A percentile compares a stretch with the other conserved stretches of the same genome.
phyloP scores from a whole-genome alignment of 2,888 invertebrate genomes.

The Biston stratarius region DNA sequence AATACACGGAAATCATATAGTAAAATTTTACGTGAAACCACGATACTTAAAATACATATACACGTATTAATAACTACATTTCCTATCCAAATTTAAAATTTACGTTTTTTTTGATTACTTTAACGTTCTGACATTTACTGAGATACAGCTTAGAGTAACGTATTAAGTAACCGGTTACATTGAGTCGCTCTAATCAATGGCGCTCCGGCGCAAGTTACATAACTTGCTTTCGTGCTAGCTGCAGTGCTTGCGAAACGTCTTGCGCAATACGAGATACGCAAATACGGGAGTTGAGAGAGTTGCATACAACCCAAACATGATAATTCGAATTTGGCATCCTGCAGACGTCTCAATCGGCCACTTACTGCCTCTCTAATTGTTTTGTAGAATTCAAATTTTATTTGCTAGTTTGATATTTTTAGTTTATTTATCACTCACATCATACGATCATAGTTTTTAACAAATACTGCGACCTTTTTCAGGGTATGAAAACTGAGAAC shows the following conservation, averaged over 20 bases:
- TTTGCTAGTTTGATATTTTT: too few relatives aligned
- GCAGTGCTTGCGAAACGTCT: constrained; percentile 78
- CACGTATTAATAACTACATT: not conserved
- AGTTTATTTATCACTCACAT: too few relatives aligned
- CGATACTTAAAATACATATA: too few relatives aligned
- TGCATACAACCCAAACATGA: constrained; percentile 49
- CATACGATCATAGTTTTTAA: too few relatives aligned
- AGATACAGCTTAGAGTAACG: constrained; percentile 52
- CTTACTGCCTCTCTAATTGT: not conserved
- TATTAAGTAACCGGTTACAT: constrained; percentile 77
- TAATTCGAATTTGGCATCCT: constrained; percentile 40
- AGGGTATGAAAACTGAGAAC: too few relatives aligned
- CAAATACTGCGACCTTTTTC: too few relatives aligned
- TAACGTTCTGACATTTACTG: constrained; percentile 35
- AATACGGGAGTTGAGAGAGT: constrained; percentile 63
- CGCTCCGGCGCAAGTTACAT: constrained; percentile 70
- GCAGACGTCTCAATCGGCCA: constrained; percentile 13
- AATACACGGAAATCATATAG: too few relatives aligned
- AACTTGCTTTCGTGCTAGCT: constrained; percentile 70
- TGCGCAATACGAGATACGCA: constrained; percentile 77
- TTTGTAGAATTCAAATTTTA: constrained; percentile 6
- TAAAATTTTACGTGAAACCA: too few relatives aligned
- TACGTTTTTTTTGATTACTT: constrained; percentile 18
- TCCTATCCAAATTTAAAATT: not conserved
- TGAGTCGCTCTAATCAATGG: constrained; percentile 81